These are phyloP conservation scores for Amazona guildingii DNA, from an alignment of 2,113 vertebrate genomes.

Conservation along the genomic window DNA sequence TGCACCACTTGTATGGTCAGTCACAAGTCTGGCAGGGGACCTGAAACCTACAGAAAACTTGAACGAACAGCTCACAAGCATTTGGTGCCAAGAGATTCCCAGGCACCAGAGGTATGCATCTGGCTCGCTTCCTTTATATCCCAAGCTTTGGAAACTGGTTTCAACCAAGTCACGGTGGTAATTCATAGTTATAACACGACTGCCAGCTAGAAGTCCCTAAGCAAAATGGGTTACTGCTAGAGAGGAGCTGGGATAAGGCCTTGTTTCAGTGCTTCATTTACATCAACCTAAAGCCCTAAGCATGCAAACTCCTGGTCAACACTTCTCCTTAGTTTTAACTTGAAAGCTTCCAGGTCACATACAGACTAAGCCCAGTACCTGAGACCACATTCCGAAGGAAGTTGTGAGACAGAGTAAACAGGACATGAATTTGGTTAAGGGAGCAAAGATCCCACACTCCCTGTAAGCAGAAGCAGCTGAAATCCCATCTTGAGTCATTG, in stretches of 20 bases:
- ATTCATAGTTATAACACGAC: rapidly evolving
- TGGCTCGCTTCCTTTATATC: neutral
- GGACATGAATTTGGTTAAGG: neutral
- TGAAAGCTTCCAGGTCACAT: neutral
- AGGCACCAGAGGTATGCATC: neutral
- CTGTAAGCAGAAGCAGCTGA: neutral
- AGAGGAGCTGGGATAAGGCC: neutral
- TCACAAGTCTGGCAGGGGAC: conserved; percentile 7
- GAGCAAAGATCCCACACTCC: neutral
- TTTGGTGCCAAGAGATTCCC: neutral
- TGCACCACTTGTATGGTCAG: neutral
- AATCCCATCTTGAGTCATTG: neutral
- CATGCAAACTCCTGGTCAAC: neutral
- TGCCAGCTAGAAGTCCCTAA: neutral
- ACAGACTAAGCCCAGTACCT: neutral
- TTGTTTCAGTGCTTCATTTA: neutral
- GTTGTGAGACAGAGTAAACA: neutral
- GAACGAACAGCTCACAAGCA: neutral
- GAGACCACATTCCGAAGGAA: neutral
- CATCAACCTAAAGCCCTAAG: neutral
- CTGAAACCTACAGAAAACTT: neutral
- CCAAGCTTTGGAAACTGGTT: neutral
- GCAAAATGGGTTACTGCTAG: neutral
- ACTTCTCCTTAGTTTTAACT: neutral
- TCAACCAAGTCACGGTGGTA: neutral